phyloP scores from a whole-genome alignment of 2,888 invertebrate species.

The Lumbricus terrestris region DNA sequence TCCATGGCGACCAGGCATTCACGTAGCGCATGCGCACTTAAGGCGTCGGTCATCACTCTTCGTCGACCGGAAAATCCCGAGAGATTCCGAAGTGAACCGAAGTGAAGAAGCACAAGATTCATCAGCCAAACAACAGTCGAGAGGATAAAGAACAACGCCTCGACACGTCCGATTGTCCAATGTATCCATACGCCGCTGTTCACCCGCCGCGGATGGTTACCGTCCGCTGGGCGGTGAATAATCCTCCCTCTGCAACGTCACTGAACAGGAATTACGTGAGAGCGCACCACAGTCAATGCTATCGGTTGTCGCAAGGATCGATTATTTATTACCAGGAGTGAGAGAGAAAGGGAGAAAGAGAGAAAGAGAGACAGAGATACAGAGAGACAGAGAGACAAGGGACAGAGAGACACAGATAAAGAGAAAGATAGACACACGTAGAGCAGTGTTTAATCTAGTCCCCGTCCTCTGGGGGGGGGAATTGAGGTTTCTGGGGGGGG shows the following conservation, averaged over 20 bases:
- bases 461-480: too few species aligned
- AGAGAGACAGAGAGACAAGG: too few species aligned
- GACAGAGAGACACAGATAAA: too few species aligned
- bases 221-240: not conserved
- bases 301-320: not conserved
- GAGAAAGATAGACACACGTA: too few species aligned
- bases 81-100: not conserved
- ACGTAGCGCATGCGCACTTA: not conserved
- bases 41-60: not conserved
- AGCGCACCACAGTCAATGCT: not conserved
- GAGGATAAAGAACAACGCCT: not conserved
- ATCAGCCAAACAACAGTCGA: not conserved
- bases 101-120: not conserved
- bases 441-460: too few species aligned
- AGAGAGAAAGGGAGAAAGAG: too few species aligned
- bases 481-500: too few species aligned
- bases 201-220: not conserved
- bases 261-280: not conserved
- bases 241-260: not conserved
- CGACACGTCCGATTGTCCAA: not conserved
- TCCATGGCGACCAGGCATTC: not conserved
- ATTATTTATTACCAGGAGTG: not conserved
- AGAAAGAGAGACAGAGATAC: too few species aligned
- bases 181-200: not conserved
- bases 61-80: not conserved